These are phyloP conservation scores for Lamellibrachia satsuma DNA, from an alignment of 2,888 invertebrate genomes.

Conservation along the genomic window DNA sequence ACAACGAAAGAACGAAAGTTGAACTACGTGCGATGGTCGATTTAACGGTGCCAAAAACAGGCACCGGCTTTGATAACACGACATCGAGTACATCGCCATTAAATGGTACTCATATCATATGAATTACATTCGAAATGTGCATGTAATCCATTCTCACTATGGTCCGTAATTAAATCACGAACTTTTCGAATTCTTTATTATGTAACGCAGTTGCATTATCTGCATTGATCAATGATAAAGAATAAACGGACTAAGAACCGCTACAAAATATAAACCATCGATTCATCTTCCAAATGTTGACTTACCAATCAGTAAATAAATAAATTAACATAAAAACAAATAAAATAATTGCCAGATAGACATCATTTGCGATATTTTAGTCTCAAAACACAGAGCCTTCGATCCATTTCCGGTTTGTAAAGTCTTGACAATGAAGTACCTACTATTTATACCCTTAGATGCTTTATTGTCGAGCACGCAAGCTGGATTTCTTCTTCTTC, in stretches of 20 bases:
- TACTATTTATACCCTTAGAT: background rate
- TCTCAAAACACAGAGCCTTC: background rate
- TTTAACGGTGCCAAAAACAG: background rate
- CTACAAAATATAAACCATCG: background rate
- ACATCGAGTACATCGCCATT: background rate
- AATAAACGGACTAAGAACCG: background rate
- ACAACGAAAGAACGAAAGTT: background rate
- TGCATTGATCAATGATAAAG: background rate
- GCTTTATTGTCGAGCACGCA: background rate
- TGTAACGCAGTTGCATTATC: slow-evolving; percentile 13
- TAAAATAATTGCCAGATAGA: background rate
- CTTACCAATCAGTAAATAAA: background rate
- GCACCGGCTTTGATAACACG: background rate
- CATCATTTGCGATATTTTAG: slow-evolving; percentile 17
- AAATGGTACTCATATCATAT: background rate
- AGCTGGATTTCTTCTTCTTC: no score
- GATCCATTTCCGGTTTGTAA: background rate
- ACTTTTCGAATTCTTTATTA: slow-evolving; percentile 1
- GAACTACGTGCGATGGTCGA: background rate
- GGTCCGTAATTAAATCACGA: background rate
- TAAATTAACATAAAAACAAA: background rate
- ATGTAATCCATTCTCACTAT: background rate
- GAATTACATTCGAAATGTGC: background rate
- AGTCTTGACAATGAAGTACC: background rate
- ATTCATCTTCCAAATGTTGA: background rate